Percentiles rank a stretch among this genome's conserved stretches.
phyloP scores from a whole-genome alignment of 2,888 invertebrate genomes.

The Macrosoma leucophasiata region DNA sequence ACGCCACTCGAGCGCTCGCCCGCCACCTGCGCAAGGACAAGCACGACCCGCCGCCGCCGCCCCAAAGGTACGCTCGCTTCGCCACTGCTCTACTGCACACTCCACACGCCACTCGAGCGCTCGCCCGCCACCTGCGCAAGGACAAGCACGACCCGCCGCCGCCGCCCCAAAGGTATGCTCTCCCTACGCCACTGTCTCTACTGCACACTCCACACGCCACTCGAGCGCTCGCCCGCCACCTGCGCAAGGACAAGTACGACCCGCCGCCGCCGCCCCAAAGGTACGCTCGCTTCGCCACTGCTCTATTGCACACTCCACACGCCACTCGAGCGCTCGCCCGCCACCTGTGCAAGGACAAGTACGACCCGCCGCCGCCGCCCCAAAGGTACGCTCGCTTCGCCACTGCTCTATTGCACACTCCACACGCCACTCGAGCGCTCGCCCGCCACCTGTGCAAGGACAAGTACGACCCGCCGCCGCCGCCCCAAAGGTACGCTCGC shows the following conservation, averaged over 20 bases:
- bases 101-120: constrained; percentile 79
- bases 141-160: constrained; percentile 56
- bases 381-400: constrained; percentile 27
- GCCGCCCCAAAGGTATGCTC: constrained; percentile 30
- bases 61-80: constrained; percentile 53
- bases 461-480: constrained; percentile 55
- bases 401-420: too few relatives aligned
- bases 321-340: constrained; percentile 79
- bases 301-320: too few relatives aligned
- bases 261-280: constrained; percentile 38
- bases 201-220: too few relatives aligned
- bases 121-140: constrained; percentile 78
- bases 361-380: constrained; percentile 48
- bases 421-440: constrained; percentile 79
- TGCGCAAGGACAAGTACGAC: constrained; percentile 67
- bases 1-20: constrained; percentile 80
- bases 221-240: constrained; percentile 79
- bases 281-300: constrained; percentile 15
- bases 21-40: constrained; percentile 77
- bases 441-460: constrained; percentile 77
- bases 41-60: constrained; percentile 50
- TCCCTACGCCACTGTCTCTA: too few relatives aligned
- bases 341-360: constrained; percentile 73
- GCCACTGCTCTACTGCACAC: constrained; percentile 81
- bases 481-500: constrained; percentile 30